Percentiles rank a stretch among this genome's conserved stretches.
Conservation (phyloP, 92 coral and sea anemone species). For the Palythoa grandiflora region DNA sequence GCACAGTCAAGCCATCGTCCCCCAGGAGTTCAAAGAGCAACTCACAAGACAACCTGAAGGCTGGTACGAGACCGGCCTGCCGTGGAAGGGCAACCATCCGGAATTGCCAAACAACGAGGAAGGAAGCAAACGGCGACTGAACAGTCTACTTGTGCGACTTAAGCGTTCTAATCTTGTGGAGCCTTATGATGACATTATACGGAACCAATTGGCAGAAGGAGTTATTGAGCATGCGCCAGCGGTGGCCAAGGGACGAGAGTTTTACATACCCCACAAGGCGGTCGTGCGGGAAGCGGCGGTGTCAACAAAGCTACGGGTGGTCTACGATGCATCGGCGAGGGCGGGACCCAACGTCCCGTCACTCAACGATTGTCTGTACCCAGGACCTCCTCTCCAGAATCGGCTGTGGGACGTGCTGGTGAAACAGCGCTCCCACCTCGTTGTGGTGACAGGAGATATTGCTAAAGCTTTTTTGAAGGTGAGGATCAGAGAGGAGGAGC, state of each 20-base stretch:
- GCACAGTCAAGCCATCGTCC: conserved; percentile 8
- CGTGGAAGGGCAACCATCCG: not conserved
- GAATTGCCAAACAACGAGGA: not conserved
- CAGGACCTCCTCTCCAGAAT: conserved; percentile 25
- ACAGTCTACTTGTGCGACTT: not conserved
- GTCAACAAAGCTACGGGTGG: not conserved
- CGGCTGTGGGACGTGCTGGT: conserved; percentile 23
- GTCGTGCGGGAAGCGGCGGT: not conserved
- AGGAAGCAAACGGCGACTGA: not conserved
- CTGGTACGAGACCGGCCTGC: conserved; percentile 11
- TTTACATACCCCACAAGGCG: conserved; percentile 19
- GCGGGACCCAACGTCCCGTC: not conserved
- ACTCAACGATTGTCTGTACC: not conserved
- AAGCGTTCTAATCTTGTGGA: not conserved
- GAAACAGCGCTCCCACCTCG: not conserved
- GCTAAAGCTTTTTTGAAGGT: conserved; percentile 24
- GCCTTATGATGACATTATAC: not conserved
- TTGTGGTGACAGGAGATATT: conserved; percentile 23
- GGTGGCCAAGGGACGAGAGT: conserved; percentile 1
- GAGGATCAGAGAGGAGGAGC: conserved; percentile 3
- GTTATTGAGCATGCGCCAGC: conserved; percentile 15
- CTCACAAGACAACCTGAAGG: not conserved
- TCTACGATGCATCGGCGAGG: conserved; percentile 13
- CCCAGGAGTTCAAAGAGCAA: conserved; percentile 15
- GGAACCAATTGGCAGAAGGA: not conserved